A percentile compares a stretch with the other conserved stretches of the same genome.
These are phyloP conservation scores for Lapara coniferarum DNA, from an alignment of 2,888 invertebrate genomes.

Conservation along the genomic window DNA sequence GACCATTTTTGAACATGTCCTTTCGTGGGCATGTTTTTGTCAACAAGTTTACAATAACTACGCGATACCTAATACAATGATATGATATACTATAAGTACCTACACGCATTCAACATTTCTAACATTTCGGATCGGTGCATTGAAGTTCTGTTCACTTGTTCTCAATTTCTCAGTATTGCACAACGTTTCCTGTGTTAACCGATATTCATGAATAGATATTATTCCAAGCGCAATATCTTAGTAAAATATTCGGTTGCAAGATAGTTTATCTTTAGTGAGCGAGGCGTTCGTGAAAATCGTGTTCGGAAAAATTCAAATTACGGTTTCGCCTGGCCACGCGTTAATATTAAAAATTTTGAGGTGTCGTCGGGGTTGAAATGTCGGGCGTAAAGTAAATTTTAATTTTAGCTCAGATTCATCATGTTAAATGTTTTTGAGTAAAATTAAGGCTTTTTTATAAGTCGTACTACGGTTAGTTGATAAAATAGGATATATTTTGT, in stretches of 20 bases:
- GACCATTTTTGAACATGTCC: no score
- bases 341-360: slow-evolving; percentile 7
- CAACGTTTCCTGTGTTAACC: no score
- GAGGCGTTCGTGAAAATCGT: slow-evolving; percentile 1
- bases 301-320: not conserved
- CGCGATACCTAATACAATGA: no score
- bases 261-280: slow-evolving; percentile 9
- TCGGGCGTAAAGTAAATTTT: not conserved
- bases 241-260: slow-evolving; percentile 6
- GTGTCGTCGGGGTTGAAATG: slow-evolving; percentile 6
- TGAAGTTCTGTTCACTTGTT: no score
- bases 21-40: no score
- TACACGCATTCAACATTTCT: no score
- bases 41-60: no score
- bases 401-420: not conserved
- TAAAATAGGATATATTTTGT: no score
- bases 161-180: no score
- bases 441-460: not conserved
- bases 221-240: slow-evolving; percentile 5
- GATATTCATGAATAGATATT: not conserved
- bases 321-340: not conserved
- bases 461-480: not conserved
- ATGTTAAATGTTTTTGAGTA: not conserved
- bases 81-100: no score
- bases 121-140: no score